Evolutionary conservation across 2,113 vertebrate genomes (phyloP).

Genomic region (Nycticebus coucang): DNA sequence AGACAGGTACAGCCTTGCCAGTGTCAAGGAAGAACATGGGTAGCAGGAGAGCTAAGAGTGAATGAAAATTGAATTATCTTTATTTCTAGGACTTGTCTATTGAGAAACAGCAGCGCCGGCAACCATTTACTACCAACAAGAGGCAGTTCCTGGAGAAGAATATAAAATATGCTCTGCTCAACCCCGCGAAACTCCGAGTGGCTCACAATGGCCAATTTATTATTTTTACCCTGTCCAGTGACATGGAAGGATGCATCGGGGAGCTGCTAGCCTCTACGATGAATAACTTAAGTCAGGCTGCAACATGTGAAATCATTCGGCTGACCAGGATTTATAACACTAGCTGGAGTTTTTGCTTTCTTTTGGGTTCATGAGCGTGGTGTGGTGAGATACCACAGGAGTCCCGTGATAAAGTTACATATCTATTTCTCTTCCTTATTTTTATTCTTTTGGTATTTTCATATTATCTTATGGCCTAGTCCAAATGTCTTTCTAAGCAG

Average conservation of each 20-base stretch:
- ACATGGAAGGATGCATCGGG: constrained; percentile 82
- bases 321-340: constrained; percentile 86
- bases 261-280: constrained; percentile 84
- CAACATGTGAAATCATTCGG: constrained; percentile 86
- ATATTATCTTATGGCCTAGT: constrained; percentile 75
- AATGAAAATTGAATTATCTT: constrained; percentile 76
- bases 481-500: constrained; percentile 73
- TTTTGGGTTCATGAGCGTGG: constrained; percentile 79
- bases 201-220: constrained; percentile 86
- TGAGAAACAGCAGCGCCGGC: constrained; percentile 81
- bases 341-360: constrained; percentile 81
- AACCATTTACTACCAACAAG: constrained; percentile 88
- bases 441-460: constrained; percentile 79
- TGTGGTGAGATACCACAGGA: constrained; percentile 71
- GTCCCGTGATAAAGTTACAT: constrained; percentile 70
- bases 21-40: constrained; percentile 69
- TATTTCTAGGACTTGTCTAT: constrained; percentile 78
- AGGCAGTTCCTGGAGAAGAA: constrained; percentile 84
- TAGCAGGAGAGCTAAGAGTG: constrained; percentile 69
- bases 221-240: constrained; percentile 85
- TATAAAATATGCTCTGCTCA: constrained; percentile 82
- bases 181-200: constrained; percentile 78
- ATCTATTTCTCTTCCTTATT: constrained; percentile 79
- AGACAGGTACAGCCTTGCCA: constrained; percentile 69
- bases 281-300: constrained; percentile 85